These are phyloP conservation scores for Drosophila silvestris DNA, from an alignment of 2,888 invertebrate species.

Conservation along the genomic window DNA sequence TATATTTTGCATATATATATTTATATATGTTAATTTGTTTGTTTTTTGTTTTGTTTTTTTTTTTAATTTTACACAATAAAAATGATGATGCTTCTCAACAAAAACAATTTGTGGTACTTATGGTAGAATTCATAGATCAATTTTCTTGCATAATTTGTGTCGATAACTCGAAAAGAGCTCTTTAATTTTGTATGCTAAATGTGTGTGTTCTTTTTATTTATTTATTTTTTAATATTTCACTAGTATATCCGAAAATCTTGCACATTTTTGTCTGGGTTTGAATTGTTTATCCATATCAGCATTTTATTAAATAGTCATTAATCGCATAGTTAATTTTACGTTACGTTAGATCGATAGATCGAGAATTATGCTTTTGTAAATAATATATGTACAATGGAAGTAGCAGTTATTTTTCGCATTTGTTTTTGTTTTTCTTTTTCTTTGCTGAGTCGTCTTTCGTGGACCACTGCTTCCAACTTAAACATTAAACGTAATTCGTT, in stretches of 20 bases:
- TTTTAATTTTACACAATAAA: conserved; percentile 71
- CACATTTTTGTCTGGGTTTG: conserved; percentile 30
- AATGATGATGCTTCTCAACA: conserved; percentile 72
- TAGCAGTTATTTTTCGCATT: conserved; percentile 31
- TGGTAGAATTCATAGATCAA: conserved; percentile 58
- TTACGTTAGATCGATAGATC: conserved; percentile 46
- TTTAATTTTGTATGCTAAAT: conserved; percentile 46
- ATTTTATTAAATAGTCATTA: conserved; percentile 33
- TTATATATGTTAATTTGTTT: conserved; percentile 57
- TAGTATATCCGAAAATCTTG: conserved; percentile 48
- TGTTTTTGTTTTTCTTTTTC: neutral
- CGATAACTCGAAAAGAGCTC: conserved; percentile 49
- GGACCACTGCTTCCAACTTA: conserved; percentile 43
- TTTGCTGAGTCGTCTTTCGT: conserved; percentile 41
- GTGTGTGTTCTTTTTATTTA: conserved; percentile 12
- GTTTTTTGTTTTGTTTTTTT: conserved; percentile 56
- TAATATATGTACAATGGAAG: conserved; percentile 61
- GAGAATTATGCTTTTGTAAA: conserved; percentile 48
- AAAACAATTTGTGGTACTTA: conserved; percentile 75
- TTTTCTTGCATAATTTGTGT: conserved; percentile 52
- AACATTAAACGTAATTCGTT: conserved; percentile 60
- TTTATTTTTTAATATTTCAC: conserved; percentile 6
- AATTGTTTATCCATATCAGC: conserved; percentile 33
- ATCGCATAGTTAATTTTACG: conserved; percentile 30
- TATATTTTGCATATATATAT: conserved; percentile 74